These are phyloP conservation scores for Mus caroli DNA, from an alignment of 2,797 vertebrate species.

Conservation along the genomic window DNA sequence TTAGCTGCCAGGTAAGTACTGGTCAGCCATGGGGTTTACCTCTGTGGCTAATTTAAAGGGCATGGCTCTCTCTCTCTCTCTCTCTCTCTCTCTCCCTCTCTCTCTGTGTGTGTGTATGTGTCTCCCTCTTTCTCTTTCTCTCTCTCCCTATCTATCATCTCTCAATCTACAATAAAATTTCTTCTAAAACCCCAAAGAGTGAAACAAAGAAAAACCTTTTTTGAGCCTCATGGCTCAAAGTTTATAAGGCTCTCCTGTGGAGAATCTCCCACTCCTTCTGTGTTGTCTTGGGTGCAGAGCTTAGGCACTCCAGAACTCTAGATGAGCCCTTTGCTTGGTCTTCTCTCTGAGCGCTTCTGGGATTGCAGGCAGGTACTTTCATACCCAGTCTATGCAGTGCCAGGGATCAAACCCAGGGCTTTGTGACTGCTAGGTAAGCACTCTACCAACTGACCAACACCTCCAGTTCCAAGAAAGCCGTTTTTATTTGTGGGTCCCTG, in stretches of 20 bases:
- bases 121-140: background rate
- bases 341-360: background rate
- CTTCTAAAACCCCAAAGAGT: background rate
- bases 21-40: background rate
- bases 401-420: background rate
- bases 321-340: too few relatives aligned
- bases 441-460: background rate
- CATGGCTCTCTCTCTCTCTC: background rate
- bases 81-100: background rate
- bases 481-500: background rate
- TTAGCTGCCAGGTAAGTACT: background rate
- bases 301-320: background rate
- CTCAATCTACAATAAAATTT: background rate
- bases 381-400: background rate
- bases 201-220: background rate
- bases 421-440: background rate
- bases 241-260: background rate
- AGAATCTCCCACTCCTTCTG: background rate
- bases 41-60: background rate
- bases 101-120: too few relatives aligned
- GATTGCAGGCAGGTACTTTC: background rate
- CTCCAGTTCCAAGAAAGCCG: background rate
- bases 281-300: background rate
- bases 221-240: too few relatives aligned
- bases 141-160: too few relatives aligned